Percentiles rank a stretch among this genome's conserved stretches.
phyloP scores from a whole-genome alignment of 2,113 vertebrate genomes.

The Cephalophus harveyi region DNA sequence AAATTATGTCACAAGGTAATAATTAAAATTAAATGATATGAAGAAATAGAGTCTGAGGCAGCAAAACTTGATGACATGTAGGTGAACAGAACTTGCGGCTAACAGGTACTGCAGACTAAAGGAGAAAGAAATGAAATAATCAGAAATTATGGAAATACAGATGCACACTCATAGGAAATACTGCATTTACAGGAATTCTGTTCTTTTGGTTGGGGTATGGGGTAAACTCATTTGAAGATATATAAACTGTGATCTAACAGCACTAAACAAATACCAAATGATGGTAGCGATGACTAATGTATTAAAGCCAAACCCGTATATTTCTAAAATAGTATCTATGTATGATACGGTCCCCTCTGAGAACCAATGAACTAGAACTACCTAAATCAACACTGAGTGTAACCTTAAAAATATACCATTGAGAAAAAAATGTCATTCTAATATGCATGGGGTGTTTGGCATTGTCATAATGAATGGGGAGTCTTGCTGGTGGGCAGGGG shows the following conservation, averaged over 20 bases:
- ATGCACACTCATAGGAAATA: neutral
- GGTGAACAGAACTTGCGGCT: neutral
- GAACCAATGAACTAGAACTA: neutral
- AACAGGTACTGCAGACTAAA: neutral
- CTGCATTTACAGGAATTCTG: neutral
- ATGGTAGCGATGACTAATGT: neutral
- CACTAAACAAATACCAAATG: neutral
- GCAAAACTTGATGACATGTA: neutral
- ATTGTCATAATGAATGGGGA: neutral
- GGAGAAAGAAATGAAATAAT: neutral
- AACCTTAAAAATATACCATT: neutral
- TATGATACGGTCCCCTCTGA: neutral
- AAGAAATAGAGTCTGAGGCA: neutral
- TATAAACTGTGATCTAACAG: neutral
- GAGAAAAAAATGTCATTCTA: neutral
- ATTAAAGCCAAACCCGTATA: neutral
- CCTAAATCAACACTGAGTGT: neutral
- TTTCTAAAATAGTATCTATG: neutral
- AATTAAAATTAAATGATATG: neutral
- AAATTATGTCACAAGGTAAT: neutral
- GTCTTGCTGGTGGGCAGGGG: neutral
- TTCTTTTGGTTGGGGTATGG: neutral
- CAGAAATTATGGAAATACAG: neutral
- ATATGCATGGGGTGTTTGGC: neutral
- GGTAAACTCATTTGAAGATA: neutral